These are phyloP conservation scores for Coelinius sp. DNA, from an alignment of 2,888 invertebrate species.

Conservation along the genomic window DNA sequence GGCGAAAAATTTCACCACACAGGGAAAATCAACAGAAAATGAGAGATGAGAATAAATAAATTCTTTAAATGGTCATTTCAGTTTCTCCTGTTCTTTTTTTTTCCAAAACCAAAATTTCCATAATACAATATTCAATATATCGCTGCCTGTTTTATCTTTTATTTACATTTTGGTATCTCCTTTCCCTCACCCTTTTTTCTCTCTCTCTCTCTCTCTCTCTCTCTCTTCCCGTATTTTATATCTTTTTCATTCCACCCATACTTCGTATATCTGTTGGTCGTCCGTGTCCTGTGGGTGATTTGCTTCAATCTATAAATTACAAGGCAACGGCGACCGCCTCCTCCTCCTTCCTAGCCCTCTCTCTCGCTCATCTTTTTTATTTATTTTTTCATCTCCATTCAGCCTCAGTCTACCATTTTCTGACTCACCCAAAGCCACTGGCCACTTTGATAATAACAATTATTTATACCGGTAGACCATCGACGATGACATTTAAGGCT, in stretches of 20 bases:
- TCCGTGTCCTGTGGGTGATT: conserved; percentile 48
- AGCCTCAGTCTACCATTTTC: conserved; percentile 36
- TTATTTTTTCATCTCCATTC: conserved; percentile 23
- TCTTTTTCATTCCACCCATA: conserved; percentile 4
- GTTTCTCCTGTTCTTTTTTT: conserved; percentile 18
- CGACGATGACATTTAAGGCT: conserved; percentile 66
- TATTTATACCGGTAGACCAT: conserved; percentile 62
- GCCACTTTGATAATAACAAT: conserved; percentile 64
- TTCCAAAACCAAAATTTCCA: background rate
- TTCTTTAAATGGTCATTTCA: conserved; percentile 23
- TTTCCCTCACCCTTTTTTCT: conserved; percentile 3
- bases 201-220: conserved; percentile 5
- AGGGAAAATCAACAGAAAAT: no score
- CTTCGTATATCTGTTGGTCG: conserved; percentile 18
- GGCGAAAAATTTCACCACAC: background rate
- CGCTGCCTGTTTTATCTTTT: conserved; percentile 11
- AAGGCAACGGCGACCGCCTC: conserved; percentile 53
- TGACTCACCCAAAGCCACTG: conserved; percentile 54
- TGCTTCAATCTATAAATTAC: conserved; percentile 66
- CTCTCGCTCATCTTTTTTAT: conserved; percentile 26
- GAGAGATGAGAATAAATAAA: background rate
- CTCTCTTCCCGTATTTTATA: conserved; percentile 11
- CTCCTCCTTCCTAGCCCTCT: conserved; percentile 30
- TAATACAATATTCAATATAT: conserved; percentile 27
- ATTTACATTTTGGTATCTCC: background rate